These are phyloP conservation scores for Scaptomyza flava DNA, from an alignment of 2,888 invertebrate species.

Conservation along the genomic window DNA sequence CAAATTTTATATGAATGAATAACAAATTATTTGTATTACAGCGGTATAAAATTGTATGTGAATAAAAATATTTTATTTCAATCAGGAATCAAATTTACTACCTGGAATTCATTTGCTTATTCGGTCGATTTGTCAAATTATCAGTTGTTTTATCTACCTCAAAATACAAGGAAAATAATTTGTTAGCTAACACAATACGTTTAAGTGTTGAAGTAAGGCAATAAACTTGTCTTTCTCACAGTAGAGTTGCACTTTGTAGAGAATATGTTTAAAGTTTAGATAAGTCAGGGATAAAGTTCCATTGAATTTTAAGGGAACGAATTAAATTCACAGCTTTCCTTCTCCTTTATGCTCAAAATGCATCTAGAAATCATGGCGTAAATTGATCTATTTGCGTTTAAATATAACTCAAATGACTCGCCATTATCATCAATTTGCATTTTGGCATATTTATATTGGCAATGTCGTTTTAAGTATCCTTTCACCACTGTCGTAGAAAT, in stretches of 20 bases:
- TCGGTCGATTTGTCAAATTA: background rate
- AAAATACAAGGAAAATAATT: too few relatives aligned
- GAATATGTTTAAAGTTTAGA: too few relatives aligned
- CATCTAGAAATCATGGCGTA: background rate
- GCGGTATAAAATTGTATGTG: background rate
- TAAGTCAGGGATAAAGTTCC: too few relatives aligned
- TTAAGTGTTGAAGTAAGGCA: too few relatives aligned
- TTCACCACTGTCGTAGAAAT: constrained; percentile 42
- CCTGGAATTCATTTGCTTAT: background rate
- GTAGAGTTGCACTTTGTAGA: too few relatives aligned
- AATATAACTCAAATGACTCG: background rate
- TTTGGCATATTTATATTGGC: background rate
- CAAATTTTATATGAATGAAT: background rate
- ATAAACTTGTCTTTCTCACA: too few relatives aligned
- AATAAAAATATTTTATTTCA: constrained; percentile 2
- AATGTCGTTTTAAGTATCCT: constrained; percentile 2
- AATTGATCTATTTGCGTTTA: background rate
- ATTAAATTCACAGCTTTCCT: background rate
- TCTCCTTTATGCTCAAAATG: background rate
- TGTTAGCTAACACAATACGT: too few relatives aligned
- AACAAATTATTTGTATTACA: background rate
- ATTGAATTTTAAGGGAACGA: too few relatives aligned
- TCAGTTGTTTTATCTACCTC: background rate
- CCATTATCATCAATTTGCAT: background rate
- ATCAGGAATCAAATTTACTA: background rate